Evolutionary conservation across 2,113 vertebrate species (phyloP).

Genomic region (Dascyllus trimaculatus): DNA sequence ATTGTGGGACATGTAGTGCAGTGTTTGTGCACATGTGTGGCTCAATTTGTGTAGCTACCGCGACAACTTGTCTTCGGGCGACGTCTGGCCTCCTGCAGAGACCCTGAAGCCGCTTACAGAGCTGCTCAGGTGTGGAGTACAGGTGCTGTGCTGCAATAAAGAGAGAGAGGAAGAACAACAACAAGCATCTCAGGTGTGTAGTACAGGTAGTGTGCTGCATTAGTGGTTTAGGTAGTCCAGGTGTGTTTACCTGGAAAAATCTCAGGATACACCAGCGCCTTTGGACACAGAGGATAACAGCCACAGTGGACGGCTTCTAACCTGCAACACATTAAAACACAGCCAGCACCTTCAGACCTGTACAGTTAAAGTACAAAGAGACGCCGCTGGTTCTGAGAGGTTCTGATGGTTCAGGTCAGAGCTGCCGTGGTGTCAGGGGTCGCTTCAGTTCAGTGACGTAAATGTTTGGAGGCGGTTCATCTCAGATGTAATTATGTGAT

Average conservation of each 20-base stretch:
- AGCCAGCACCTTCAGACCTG: too few species aligned
- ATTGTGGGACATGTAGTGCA: not conserved
- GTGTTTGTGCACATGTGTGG: not conserved
- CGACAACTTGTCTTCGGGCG: conserved; percentile 89
- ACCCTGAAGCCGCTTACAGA: conserved; percentile 91
- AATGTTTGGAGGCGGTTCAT: too few species aligned
- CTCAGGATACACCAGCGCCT: conserved; percentile 94
- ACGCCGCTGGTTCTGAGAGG: too few species aligned
- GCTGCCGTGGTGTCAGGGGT: too few species aligned
- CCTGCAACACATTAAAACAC: conserved; percentile 76
- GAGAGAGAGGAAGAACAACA: not conserved
- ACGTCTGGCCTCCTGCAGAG: conserved; percentile 92
- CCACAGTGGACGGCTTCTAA: conserved; percentile 95
- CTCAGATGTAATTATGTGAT: too few species aligned
- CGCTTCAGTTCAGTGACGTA: too few species aligned
- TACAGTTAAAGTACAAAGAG: too few species aligned
- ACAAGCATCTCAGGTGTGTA: conserved; percentile 84
- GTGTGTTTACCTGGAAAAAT: conserved; percentile 93
- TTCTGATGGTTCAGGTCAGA: too few species aligned
- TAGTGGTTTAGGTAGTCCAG: not conserved
- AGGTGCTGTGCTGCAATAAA: conserved; percentile 90
- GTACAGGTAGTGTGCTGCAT: conserved; percentile 94
- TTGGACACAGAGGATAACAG: conserved; percentile 94
- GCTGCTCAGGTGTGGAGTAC: conserved; percentile 94
- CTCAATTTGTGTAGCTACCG: conserved; percentile 83